Percentiles rank a stretch among this genome's conserved stretches.
Evolutionary conservation across 2,797 vertebrate genomes (phyloP).

Genomic region (Hoplostethus mediterraneus): DNA sequence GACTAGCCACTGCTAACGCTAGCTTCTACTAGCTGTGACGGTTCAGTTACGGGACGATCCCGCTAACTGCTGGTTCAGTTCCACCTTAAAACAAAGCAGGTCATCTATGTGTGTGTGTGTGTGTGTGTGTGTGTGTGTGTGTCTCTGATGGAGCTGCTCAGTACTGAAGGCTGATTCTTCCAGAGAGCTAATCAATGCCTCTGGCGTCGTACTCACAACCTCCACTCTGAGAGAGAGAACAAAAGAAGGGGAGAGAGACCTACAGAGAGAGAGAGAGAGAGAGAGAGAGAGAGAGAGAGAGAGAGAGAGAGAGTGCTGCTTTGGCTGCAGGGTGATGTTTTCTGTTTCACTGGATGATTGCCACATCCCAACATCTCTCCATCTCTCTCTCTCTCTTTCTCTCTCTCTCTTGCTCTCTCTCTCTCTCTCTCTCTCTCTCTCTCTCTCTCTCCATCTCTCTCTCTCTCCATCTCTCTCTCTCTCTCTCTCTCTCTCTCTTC

Average conservation of each 20-base stretch:
- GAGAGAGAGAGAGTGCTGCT: slow-evolving; percentile 39
- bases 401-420: neutral
- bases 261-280: neutral
- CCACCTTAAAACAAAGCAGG: too few relatives aligned
- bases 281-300: slow-evolving; percentile 1
- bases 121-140: neutral
- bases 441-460: neutral
- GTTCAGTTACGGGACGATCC: too few relatives aligned
- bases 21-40: too few relatives aligned
- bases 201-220: slow-evolving; percentile 38
- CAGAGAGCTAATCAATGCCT: neutral
- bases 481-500: neutral
- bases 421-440: slow-evolving; percentile 1
- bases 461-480: too few relatives aligned
- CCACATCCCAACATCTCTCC: slow-evolving; percentile 14
- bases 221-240: slow-evolving; percentile 13
- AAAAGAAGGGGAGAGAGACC: too few relatives aligned
- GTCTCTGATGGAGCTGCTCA: too few relatives aligned
- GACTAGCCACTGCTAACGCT: too few relatives aligned
- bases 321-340: slow-evolving; percentile 50
- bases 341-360: neutral
- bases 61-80: too few relatives aligned
- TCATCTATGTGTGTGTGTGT: neutral
- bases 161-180: too few relatives aligned
- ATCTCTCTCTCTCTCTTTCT: slow-evolving; percentile 13